Conservation (phyloP, 2,888 invertebrate species). For the Drosophila paucipuncta region DNA sequence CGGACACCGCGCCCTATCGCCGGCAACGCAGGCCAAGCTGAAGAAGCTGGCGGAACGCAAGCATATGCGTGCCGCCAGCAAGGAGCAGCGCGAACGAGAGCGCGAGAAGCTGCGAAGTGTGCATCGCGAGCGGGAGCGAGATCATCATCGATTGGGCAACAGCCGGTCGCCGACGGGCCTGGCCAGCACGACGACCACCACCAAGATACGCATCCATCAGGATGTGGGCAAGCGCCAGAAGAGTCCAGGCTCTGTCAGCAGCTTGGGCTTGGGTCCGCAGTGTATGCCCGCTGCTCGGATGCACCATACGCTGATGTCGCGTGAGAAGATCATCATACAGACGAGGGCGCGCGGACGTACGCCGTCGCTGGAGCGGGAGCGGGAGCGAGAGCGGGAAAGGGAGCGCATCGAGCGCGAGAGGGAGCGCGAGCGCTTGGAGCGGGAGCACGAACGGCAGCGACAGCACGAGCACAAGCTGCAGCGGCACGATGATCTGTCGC, state of each 20-base stretch:
- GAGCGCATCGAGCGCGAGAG: constrained; percentile 68
- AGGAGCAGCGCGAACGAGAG: constrained; percentile 84
- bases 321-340: constrained; percentile 84
- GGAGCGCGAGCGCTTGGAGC: constrained; percentile 56
- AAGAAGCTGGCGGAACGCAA: constrained; percentile 84
- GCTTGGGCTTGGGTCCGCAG: constrained; percentile 40
- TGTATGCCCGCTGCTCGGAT: constrained; percentile 81
- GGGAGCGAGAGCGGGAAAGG: constrained; percentile 63
- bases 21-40: constrained; percentile 82
- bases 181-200: constrained; percentile 77
- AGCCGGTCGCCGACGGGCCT: constrained; percentile 83
- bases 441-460: constrained; percentile 77
- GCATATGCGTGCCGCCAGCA: constrained; percentile 80
- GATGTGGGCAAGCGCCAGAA: constrained; percentile 86
- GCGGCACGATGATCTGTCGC: constrained; percentile 71
- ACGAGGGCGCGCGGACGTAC: constrained; percentile 84
- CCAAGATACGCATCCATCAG: constrained; percentile 83
- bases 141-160: constrained; percentile 83
- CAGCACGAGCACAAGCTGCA: constrained; percentile 83
- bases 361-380: constrained; percentile 78
- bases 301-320: constrained; percentile 84
- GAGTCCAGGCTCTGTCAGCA: constrained; percentile 78
- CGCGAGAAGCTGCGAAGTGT: constrained; percentile 85
- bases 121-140: constrained; percentile 84
- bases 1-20: constrained; percentile 80